phyloP scores from a whole-genome alignment of 1,140 invertebrate species.

The Ceratina calcarata region DNA sequence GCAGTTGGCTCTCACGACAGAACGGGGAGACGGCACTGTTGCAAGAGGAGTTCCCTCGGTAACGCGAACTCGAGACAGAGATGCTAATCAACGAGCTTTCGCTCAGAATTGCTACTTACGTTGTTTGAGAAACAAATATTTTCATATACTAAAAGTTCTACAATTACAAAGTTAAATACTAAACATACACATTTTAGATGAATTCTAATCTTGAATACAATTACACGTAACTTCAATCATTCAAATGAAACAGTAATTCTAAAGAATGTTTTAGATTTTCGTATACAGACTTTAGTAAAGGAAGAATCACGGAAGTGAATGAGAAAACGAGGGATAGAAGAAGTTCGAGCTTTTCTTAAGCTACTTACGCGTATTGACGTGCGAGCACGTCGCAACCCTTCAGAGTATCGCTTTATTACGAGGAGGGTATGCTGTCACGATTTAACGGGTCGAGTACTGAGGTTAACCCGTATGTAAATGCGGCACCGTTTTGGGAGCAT shows the following conservation, averaged over 20 bases:
- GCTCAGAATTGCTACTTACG: not conserved
- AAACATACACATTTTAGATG: no score
- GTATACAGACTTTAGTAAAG: not conserved
- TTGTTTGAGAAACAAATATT: no score
- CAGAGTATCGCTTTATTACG: conserved; percentile 12
- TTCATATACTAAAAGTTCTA: no score
- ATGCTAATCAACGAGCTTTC: not conserved
- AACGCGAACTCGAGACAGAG: not conserved
- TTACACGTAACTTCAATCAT: no score
- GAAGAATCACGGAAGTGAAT: not conserved
- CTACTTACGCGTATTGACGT: conserved; percentile 30
- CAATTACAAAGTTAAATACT: no score
- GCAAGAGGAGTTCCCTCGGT: conserved; percentile 14
- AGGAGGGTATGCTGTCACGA: not conserved
- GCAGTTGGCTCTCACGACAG: not conserved
- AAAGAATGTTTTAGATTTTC: not conserved
- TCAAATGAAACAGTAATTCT: no score
- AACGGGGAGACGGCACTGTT: conserved; percentile 38
- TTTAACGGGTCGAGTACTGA: conserved; percentile 20
- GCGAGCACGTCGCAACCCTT: conserved; percentile 18
- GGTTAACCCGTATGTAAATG: conserved; percentile 22
- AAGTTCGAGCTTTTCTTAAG: conserved; percentile 9
- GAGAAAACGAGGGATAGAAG: not conserved
- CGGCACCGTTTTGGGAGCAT: not conserved
- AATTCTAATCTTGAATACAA: no score